Evolutionary conservation across 2,888 invertebrate genomes (phyloP).

Genomic region (Calameuta pallipes): DNA sequence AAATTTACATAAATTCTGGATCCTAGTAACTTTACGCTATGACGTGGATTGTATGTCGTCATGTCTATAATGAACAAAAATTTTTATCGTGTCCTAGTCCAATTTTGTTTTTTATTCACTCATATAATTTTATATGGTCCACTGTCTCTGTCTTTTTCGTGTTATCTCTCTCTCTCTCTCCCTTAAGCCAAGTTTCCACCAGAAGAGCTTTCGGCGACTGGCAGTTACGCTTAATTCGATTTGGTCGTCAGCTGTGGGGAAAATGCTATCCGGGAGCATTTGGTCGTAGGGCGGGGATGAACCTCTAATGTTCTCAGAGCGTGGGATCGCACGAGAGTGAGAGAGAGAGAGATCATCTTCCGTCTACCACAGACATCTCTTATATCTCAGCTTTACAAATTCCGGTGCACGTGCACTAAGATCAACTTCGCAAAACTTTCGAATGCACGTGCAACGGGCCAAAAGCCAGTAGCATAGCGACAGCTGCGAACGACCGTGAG

Average conservation of each 20-base stretch:
- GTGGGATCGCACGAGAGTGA: slow-evolving; percentile 38
- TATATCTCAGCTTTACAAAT: not conserved
- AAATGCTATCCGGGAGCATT: slow-evolving; percentile 23
- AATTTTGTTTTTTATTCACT: not conserved
- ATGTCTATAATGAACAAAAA: not conserved
- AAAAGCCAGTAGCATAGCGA: not conserved
- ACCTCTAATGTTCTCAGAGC: slow-evolving; percentile 48
- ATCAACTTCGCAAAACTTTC: not conserved
- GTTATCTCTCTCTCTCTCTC: not conserved
- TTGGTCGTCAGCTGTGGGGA: not conserved
- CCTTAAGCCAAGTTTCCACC: not conserved
- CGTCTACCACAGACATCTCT: not conserved
- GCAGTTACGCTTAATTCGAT: slow-evolving; percentile 3
- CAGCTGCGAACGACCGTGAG: slow-evolving; percentile 6
- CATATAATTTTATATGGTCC: not conserved
- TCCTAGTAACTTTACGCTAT: not conserved
- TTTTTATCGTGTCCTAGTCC: not conserved
- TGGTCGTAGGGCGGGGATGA: slow-evolving; percentile 45
- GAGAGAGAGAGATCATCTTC: not conserved
- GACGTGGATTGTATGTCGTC: not conserved
- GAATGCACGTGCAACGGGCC: not conserved
- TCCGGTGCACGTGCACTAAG: not conserved
- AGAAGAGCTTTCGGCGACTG: not conserved
- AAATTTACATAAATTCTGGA: not conserved
- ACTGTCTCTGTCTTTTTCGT: not conserved